Percentiles rank a stretch among this genome's conserved stretches.
These are phyloP conservation scores for Drosophila athabasca DNA, from an alignment of 1,140 invertebrate genomes.

Conservation along the genomic window DNA sequence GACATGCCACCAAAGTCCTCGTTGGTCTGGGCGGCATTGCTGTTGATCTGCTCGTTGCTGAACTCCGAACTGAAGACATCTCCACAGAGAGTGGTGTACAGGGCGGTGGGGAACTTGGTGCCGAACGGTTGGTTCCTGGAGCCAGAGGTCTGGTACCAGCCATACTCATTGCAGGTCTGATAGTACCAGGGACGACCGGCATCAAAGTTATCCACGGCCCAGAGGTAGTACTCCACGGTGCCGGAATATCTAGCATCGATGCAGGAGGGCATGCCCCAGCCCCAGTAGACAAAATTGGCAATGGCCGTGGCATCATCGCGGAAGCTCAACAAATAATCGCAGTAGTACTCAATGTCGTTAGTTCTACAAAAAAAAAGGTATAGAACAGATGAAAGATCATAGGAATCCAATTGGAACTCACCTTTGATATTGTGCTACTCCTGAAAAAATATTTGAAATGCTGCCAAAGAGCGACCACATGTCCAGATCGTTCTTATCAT, in stretches of 20 bases:
- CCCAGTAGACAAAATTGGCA: conserved; percentile 65
- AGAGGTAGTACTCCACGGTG: conserved; percentile 58
- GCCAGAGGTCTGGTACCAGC: conserved; percentile 91
- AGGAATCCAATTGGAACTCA: conserved; percentile 9
- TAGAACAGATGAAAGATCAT: no score
- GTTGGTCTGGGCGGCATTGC: conserved; percentile 86
- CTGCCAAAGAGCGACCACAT: conserved; percentile 70
- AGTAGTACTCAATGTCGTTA: conserved; percentile 57
- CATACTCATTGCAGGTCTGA: conserved; percentile 93
- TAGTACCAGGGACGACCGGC: conserved; percentile 88
- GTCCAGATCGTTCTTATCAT: conserved; percentile 75
- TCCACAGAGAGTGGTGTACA: conserved; percentile 87
- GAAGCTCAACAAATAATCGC: conserved; percentile 56
- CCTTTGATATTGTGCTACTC: conserved; percentile 71
- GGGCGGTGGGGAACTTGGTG: conserved; percentile 85
- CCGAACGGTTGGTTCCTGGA: conserved; percentile 87
- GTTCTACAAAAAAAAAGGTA: conserved; percentile 16
- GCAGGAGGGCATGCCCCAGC: conserved; percentile 41
- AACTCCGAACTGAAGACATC: conserved; percentile 87
- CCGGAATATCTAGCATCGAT: conserved; percentile 59
- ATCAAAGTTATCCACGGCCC: conserved; percentile 39
- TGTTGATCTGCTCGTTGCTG: conserved; percentile 83
- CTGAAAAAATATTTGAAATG: conserved; percentile 73
- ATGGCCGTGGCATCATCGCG: conserved; percentile 65
- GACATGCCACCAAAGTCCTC: conserved; percentile 85